Evolutionary conservation across 2,888 invertebrate species (phyloP), one percentile per base, ranked within the genome.

Genomic region (Colostygia pectinataria): DNA sequence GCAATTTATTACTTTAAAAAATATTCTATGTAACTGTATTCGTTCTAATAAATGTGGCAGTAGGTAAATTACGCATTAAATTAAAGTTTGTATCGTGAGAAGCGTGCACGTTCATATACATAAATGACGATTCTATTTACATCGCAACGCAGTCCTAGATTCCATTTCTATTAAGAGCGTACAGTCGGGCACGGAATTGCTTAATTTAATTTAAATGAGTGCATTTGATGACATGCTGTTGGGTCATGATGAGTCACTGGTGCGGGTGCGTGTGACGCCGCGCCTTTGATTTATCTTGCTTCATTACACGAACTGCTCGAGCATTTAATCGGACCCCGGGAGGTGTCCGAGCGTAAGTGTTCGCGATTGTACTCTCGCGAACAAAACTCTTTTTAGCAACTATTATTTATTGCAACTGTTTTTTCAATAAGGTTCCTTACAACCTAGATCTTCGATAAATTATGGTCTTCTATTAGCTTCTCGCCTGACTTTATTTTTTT

Each of bases 241-340:
- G 63, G 75, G 74, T 76, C 67, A 74, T 72, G 73, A 74, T 72
- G 73, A 74, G 73, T 73, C 63, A 67, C 63, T 63, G 66, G 65
- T 61, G 66, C 65, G 65, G 61, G 72, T 83, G 82, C 82, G 83
- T 83, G 83, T 73, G 82, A 78, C 72, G 66, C 63, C 57, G 71
- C 72, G 66, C 63, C 57, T 70, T 71, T 77, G 83, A 83, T 84
- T 83, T 81, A 85, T 85, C 84, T 84, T 71, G 79, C 71, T 81
- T 82, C 83, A 85, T 86, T 84, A 85, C 82, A 76, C 71, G 75
- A 67, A 65, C 72, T 71, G 72, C 68, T 69, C 71, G 75, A 71
- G 69, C 74, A 68, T 76, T 78, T 80, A 78, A 80, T 77, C 76
- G 72, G 64, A 61, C 70, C 60, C 65, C 69, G 66, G 72, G 72